A percentile compares a stretch with the other conserved stretches of the same genome.
Evolutionary conservation across 1,140 invertebrate species (phyloP).

Genomic region (Pseudomyrmex cubaensis): DNA sequence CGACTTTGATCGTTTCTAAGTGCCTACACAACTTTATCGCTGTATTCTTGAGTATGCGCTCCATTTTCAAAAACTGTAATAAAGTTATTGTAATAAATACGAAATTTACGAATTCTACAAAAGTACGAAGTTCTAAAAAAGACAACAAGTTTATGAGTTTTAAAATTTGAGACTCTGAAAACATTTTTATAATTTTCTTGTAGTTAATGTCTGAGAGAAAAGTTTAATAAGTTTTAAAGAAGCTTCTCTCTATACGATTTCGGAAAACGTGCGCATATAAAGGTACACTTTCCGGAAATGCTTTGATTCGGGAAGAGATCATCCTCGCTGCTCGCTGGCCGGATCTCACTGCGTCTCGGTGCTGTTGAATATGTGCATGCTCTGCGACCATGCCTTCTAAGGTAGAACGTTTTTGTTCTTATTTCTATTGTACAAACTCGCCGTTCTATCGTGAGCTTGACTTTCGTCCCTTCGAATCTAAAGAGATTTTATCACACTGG

Average conservation of each 20-base stretch:
- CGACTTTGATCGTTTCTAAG: slow-evolving; percentile 38
- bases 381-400: slow-evolving; percentile 52
- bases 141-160: background rate
- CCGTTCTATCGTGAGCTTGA: slow-evolving; percentile 25
- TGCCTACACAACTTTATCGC: too few relatives aligned
- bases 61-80: slow-evolving; percentile 4
- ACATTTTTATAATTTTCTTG: background rate
- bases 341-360: slow-evolving; percentile 26
- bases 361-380: slow-evolving; percentile 42
- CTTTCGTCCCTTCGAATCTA: slow-evolving; percentile 16
- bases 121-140: background rate
- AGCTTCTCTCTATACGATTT: background rate
- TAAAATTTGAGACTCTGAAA: background rate
- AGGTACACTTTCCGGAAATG: background rate
- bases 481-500: slow-evolving; percentile 10
- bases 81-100: too few relatives aligned
- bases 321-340: slow-evolving; percentile 14
- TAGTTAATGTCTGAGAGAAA: too few relatives aligned
- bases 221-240: background rate
- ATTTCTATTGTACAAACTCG: slow-evolving; percentile 51
- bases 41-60: background rate
- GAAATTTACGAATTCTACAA: background rate
- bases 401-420: background rate
- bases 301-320: slow-evolving; percentile 1
- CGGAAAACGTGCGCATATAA: slow-evolving; percentile 26